A percentile compares a stretch with the other conserved stretches of the same genome.
Conservation (phyloP, 1,140 invertebrate genomes). For the Epicauta chinensis region DNA sequence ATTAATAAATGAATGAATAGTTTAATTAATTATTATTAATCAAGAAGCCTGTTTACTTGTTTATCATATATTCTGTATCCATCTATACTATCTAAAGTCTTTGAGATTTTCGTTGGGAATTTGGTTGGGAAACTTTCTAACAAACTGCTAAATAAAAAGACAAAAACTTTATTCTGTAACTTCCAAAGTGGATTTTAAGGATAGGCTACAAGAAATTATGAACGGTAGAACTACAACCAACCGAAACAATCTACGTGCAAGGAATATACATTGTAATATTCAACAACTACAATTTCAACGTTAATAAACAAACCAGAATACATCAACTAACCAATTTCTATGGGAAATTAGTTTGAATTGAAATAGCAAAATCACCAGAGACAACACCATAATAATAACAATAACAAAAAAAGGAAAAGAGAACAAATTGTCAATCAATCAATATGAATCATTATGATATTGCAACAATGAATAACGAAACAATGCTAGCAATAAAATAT, state of each 20-base stretch:
- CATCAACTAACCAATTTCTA: conserved; percentile 11
- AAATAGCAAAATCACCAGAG: too few relatives aligned
- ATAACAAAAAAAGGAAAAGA: too few relatives aligned
- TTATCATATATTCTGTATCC: not conserved
- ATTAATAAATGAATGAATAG: too few relatives aligned
- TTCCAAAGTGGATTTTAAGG: conserved; percentile 16
- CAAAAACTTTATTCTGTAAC: conserved; percentile 7
- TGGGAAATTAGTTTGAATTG: conserved; percentile 8
- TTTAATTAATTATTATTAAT: too few relatives aligned
- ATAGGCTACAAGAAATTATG: conserved; percentile 14
- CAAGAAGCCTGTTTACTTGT: not conserved
- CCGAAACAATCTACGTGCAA: conserved; percentile 4
- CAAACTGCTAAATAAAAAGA: conserved; percentile 16
- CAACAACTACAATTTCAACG: not conserved
- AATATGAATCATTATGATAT: too few relatives aligned
- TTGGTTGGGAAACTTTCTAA: conserved; percentile 11
- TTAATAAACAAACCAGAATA: conserved; percentile 12
- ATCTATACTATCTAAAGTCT: too few relatives aligned
- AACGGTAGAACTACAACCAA: conserved; percentile 6
- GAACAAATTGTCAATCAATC: too few relatives aligned
- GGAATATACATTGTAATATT: conserved; percentile 11
- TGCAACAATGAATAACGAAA: too few relatives aligned
- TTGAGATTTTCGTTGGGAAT: conserved; percentile 7
- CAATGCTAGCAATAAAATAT: too few relatives aligned
- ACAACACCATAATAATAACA: too few relatives aligned